Evolutionary conservation across 1,140 invertebrate species (phyloP).

Genomic region (roundworm (Caenorhabditis elegans)): WBcel235 BX284604.4:2070501-2071000

Average conservation of each 20-base stretch:
- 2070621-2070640: conserved; percentile 38
- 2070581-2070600: conserved; percentile 35
- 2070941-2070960: too few species aligned
- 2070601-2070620: conserved; percentile 44
- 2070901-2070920: neutral
- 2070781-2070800: conserved; percentile 43
- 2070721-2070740: too few species aligned
- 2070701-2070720: neutral
- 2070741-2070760: conserved; percentile 49
- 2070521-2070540: neutral
- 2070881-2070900: neutral
- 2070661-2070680: conserved; percentile 43
- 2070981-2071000: too few species aligned
- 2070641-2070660: conserved; percentile 44
- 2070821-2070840: conserved; percentile 46
- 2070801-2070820: conserved; percentile 48
- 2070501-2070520: neutral
- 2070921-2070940: too few species aligned
- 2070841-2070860: conserved; percentile 46
- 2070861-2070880: neutral
- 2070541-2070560: conserved; percentile 45
- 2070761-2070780: conserved; percentile 47
- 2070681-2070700: conserved; percentile 22
- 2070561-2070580: conserved; percentile 4
- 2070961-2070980: too few species aligned